Percentiles rank a stretch among this genome's conserved stretches.
These are phyloP conservation scores for Morelia viridis DNA, from an alignment of 2,797 vertebrate species.

Conservation along the genomic window DNA sequence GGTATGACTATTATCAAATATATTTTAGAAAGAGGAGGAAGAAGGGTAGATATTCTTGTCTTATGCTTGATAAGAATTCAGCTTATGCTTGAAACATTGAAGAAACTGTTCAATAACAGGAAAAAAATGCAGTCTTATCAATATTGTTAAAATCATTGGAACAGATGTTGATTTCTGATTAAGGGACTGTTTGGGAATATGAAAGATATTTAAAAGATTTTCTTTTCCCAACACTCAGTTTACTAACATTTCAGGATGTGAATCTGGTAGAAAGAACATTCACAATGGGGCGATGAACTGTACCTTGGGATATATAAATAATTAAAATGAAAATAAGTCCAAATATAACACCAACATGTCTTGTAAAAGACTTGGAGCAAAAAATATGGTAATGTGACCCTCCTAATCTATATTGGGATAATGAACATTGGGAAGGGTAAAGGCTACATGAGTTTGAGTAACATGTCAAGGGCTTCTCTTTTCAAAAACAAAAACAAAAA, in stretches of 20 bases:
- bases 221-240: constrained; percentile 42
- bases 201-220: constrained; percentile 57
- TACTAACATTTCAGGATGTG: constrained; percentile 46
- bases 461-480: background rate
- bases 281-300: background rate
- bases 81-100: constrained; percentile 67
- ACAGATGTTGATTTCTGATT: constrained; percentile 52
- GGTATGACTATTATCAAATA: constrained; percentile 60
- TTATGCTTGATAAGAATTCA: constrained; percentile 67
- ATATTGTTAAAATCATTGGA: constrained; percentile 69
- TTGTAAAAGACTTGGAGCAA: background rate
- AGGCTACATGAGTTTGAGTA: background rate
- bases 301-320: background rate
- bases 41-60: constrained; percentile 64
- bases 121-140: constrained; percentile 71
- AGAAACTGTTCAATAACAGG: constrained; percentile 37
- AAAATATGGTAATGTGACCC: background rate
- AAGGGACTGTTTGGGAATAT: constrained; percentile 61
- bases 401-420: background rate
- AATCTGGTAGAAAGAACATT: background rate
- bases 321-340: background rate
- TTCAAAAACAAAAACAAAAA: background rate
- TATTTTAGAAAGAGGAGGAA: constrained; percentile 53
- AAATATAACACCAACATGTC: background rate
- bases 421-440: background rate